Conservation (phyloP, 2,113 vertebrate species). For the Phalacrocorax aristotelis region DNA sequence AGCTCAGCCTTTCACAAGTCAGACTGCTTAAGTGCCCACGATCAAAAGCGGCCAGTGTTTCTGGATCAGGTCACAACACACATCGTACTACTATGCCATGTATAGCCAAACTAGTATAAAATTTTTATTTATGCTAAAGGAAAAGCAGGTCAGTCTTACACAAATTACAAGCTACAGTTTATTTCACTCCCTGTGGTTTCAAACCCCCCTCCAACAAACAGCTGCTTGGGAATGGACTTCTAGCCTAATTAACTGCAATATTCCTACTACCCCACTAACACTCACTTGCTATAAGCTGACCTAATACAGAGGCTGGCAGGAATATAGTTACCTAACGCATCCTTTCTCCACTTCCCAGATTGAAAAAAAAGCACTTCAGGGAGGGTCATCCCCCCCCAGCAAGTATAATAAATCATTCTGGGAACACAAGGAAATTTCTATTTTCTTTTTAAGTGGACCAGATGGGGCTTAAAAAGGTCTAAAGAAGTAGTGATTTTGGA, state of each 20-base stretch:
- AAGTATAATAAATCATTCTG: background rate
- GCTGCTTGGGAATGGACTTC: background rate
- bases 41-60: background rate
- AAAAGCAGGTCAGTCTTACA: slow-evolving; percentile 25
- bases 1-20: background rate
- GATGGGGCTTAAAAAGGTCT: background rate
- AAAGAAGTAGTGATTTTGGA: background rate
- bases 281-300: background rate
- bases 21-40: background rate
- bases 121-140: background rate
- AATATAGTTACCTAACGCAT: background rate
- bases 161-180: background rate
- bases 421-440: background rate
- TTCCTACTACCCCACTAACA: background rate
- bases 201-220: background rate
- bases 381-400: fast-evolving
- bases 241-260: background rate
- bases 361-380: background rate
- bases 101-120: background rate
- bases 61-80: background rate
- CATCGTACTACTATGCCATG: background rate
- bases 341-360: background rate
- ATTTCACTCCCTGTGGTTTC: background rate
- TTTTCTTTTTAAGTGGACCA: background rate
- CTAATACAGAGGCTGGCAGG: background rate